phyloP scores from a whole-genome alignment of 2,797 vertebrate species.

The Myoxocephalus aenaeus region DNA sequence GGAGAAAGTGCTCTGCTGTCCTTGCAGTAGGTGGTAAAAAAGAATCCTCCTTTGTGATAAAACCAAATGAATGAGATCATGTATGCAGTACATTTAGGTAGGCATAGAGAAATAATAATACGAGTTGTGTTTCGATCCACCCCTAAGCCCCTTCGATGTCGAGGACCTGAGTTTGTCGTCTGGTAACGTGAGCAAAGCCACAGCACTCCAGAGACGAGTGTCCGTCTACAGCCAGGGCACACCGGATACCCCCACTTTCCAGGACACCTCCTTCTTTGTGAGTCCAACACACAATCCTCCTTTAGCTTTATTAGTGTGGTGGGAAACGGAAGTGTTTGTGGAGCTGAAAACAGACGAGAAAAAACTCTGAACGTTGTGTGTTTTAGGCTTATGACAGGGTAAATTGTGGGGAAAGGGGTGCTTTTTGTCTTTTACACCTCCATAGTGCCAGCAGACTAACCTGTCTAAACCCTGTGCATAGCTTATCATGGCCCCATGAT shows the following conservation, averaged over 20 bases:
- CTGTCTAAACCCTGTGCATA: constrained; percentile 1
- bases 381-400: neutral
- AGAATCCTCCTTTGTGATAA: neutral
- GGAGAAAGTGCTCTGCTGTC: too few relatives aligned
- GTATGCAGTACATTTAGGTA: neutral
- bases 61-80: neutral
- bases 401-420: neutral
- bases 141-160: constrained; percentile 93
- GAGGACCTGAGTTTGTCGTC: constrained; percentile 94
- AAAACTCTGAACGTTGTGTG: neutral
- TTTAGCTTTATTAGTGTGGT: neutral
- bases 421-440: neutral
- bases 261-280: constrained; percentile 97
- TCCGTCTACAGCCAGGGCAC: constrained; percentile 98
- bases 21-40: neutral
- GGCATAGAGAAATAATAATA: neutral
- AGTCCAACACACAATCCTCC: constrained; percentile 74
- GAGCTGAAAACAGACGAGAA: neutral
- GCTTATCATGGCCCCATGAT: constrained; percentile 11
- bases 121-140: constrained; percentile 9
- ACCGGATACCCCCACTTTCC: constrained; percentile 96
- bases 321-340: neutral
- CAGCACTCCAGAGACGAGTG: constrained; percentile 94
- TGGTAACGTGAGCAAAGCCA: constrained; percentile 91
- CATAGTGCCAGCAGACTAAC: constrained; percentile 22